A percentile compares a stretch with the other conserved stretches of the same genome.
Evolutionary conservation across 2,797 vertebrate genomes (phyloP).

Genomic region (Cryptoprocta ferox): DNA sequence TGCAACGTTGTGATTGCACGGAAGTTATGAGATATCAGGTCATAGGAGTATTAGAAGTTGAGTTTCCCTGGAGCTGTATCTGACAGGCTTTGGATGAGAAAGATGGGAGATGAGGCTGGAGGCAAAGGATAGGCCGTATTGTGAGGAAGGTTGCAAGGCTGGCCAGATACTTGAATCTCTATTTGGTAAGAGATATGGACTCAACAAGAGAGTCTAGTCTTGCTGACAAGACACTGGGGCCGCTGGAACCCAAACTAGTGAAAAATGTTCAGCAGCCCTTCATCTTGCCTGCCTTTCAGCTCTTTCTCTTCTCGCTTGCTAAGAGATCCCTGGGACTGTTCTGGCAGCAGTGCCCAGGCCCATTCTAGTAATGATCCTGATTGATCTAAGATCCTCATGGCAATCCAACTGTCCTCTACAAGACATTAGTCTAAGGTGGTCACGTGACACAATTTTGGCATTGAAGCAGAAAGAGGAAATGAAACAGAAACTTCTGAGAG

Average conservation of each 20-base stretch:
- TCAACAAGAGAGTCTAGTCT: background rate
- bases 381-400: background rate
- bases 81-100: no score
- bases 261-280: background rate
- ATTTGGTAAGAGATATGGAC: background rate
- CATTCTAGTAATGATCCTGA: background rate
- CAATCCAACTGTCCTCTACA: background rate
- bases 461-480: background rate
- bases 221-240: background rate
- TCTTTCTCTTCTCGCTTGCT: background rate
- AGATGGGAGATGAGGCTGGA: rapidly evolving
- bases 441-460: background rate
- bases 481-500: background rate
- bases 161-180: background rate
- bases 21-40: background rate
- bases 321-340: background rate
- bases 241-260: background rate
- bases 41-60: background rate
- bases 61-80: background rate
- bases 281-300: background rate
- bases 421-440: background rate
- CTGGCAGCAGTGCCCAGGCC: background rate
- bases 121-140: background rate
- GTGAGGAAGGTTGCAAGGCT: background rate
- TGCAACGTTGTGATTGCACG: background rate